These are phyloP conservation scores for Lycia hirtaria DNA, from an alignment of 2,888 invertebrate genomes.

Conservation along the genomic window DNA sequence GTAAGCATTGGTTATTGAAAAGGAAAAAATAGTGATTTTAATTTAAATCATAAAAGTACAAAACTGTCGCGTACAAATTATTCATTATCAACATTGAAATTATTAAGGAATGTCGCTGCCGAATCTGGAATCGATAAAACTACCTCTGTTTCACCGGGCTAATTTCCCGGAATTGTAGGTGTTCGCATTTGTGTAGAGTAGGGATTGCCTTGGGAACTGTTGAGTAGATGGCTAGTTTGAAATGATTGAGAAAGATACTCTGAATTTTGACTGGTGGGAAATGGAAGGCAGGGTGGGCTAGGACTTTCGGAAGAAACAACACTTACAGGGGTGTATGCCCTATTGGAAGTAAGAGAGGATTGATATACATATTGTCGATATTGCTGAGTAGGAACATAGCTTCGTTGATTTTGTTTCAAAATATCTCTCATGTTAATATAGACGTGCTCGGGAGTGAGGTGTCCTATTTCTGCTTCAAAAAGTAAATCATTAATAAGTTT, in stretches of 20 bases:
- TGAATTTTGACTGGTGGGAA: constrained; percentile 33
- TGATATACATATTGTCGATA: neutral
- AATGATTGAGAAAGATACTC: constrained; percentile 35
- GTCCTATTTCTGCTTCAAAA: constrained; percentile 26
- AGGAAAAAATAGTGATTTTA: constrained; percentile 1
- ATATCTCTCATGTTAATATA: constrained; percentile 32
- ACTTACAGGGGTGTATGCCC: constrained; percentile 3
- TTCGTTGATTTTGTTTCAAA: constrained; percentile 32
- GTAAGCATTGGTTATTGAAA: too few relatives aligned
- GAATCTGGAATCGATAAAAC: constrained; percentile 16
- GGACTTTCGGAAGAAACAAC: constrained; percentile 33
- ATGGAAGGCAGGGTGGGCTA: constrained; percentile 29
- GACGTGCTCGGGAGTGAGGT: constrained; percentile 24
- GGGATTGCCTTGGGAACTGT: constrained; percentile 27
- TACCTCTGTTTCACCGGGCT: constrained; percentile 29
- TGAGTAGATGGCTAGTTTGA: constrained; percentile 29
- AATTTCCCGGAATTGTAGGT: constrained; percentile 26
- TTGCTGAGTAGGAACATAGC: constrained; percentile 30
- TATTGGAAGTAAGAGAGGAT: too few relatives aligned
- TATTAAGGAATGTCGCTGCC: constrained; percentile 14
- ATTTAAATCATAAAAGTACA: constrained; percentile 1
- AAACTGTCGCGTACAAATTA: constrained; percentile 5
- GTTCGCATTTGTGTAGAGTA: constrained; percentile 24
- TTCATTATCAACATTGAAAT: constrained; percentile 7
- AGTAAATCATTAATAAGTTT: constrained; percentile 31